phyloP scores from a whole-genome alignment of 2,113 vertebrate species.

The Azemiops feae region DNA sequence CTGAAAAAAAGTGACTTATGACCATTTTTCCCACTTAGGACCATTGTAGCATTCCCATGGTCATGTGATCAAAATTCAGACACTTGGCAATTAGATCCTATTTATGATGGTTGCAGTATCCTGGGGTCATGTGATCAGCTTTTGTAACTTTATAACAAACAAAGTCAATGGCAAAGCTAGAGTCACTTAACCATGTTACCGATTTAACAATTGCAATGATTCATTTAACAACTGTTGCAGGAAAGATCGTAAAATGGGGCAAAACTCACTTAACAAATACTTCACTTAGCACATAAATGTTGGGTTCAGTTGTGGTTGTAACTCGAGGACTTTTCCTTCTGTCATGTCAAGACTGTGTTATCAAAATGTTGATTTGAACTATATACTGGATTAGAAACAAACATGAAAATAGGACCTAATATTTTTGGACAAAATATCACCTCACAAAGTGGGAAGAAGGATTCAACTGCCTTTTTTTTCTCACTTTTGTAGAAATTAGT shows the following conservation, averaged over 20 bases:
- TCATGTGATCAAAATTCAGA: not conserved
- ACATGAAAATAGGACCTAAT: conserved; percentile 49
- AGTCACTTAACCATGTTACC: not conserved
- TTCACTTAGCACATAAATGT: too few relatives aligned
- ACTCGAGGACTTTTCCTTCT: not conserved
- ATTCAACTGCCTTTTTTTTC: not conserved
- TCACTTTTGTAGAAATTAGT: not conserved
- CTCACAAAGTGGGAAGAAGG: not conserved
- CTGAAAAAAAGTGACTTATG: not conserved
- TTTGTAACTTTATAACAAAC: not conserved
- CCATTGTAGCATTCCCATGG: not conserved
- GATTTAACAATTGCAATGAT: not conserved
- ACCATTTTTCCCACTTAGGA: not conserved
- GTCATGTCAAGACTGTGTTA: conserved; percentile 10
- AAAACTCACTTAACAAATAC: too few relatives aligned
- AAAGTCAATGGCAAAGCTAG: not conserved
- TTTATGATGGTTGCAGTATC: not conserved
- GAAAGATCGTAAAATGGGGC: too few relatives aligned
- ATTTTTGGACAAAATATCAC: conserved; percentile 41
- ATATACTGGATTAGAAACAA: not conserved
- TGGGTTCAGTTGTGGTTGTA: not conserved
- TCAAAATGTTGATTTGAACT: not conserved
- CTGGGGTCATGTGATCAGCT: not conserved
- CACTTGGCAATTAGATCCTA: not conserved
- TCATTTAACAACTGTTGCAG: not conserved